phyloP scores from a whole-genome alignment of 2,797 vertebrate genomes.

The Sebastiscus tertius region DNA sequence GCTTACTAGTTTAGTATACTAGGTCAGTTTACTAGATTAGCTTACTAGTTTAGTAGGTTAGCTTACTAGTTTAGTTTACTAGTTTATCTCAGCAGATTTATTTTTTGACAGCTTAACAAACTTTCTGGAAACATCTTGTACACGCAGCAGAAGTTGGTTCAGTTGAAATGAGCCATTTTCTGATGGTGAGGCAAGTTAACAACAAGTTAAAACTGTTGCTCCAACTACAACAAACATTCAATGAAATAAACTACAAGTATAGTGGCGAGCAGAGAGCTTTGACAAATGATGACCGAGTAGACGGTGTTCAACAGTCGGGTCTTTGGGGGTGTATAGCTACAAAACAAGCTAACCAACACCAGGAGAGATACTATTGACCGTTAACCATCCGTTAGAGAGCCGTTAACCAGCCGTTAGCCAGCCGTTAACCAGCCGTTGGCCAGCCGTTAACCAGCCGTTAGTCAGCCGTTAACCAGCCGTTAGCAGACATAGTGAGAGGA shows the following conservation, averaged over 20 bases:
- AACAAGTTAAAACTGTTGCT: conserved; percentile 16
- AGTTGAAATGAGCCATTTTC: neutral
- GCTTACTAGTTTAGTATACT: neutral
- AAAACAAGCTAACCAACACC: neutral
- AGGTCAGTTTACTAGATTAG: no score
- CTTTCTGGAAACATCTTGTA: conserved; percentile 62
- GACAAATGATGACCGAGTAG: conserved; percentile 16
- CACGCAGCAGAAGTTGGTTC: conserved; percentile 1
- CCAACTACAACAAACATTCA: neutral
- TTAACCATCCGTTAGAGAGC: neutral
- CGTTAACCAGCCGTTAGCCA: no score
- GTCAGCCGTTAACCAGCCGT: neutral
- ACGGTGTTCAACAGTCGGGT: conserved; percentile 4
- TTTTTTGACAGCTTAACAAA: conserved; percentile 67
- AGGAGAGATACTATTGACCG: neutral
- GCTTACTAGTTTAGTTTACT: no score
- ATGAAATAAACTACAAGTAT: conserved; percentile 11
- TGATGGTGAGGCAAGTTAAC: neutral
- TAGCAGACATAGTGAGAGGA: conserved; percentile 13
- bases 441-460: neutral
- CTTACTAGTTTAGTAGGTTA: no score
- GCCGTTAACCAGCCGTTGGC: no score
- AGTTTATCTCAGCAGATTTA: conserved; percentile 6
- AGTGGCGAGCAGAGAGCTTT: conserved; percentile 8
- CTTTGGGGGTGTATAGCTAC: conserved; percentile 20